Conservation (phyloP, 2,888 invertebrate genomes). For the Prostheceraeus crozeri region DNA sequence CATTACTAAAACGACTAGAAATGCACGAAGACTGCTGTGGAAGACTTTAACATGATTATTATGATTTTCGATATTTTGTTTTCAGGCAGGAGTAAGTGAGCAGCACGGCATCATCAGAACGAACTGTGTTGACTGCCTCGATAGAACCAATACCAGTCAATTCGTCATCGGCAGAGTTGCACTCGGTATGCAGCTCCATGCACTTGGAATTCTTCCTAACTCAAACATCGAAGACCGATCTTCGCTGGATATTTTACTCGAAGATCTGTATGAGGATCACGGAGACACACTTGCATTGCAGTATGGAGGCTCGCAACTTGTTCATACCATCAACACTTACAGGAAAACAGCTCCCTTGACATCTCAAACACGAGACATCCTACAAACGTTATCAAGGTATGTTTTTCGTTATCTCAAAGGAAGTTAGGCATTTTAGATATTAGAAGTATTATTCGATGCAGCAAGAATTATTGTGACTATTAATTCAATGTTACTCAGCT, state of each 20-base stretch:
- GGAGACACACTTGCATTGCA: constrained; percentile 91
- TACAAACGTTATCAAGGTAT: constrained; percentile 92
- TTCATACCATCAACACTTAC: constrained; percentile 75
- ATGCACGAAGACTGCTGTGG: too few species aligned
- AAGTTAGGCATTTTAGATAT: neutral
- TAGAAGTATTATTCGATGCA: neutral
- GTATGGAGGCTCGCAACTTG: constrained; percentile 95
- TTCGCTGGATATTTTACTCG: constrained; percentile 3
- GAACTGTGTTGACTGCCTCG: constrained; percentile 97
- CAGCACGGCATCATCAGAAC: constrained; percentile 66
- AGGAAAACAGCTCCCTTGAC: constrained; percentile 69
- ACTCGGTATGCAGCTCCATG: constrained; percentile 65
- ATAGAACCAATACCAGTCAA: constrained; percentile 96
- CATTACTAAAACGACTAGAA: too few species aligned
- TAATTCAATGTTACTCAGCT: too few species aligned
- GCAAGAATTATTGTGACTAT: constrained; percentile 1
- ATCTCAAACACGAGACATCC: constrained; percentile 92
- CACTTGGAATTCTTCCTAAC: constrained; percentile 72
- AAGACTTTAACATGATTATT: too few species aligned
- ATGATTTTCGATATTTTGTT: too few species aligned
- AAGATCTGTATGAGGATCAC: constrained; percentile 75
- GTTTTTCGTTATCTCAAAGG: constrained; percentile 33
- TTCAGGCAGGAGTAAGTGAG: too few species aligned
- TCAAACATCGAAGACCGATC: constrained; percentile 58
- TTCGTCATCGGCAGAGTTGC: constrained; percentile 90